phyloP scores from a whole-genome alignment of 1,140 invertebrate species.

The Pseudobourletiella spinata region DNA sequence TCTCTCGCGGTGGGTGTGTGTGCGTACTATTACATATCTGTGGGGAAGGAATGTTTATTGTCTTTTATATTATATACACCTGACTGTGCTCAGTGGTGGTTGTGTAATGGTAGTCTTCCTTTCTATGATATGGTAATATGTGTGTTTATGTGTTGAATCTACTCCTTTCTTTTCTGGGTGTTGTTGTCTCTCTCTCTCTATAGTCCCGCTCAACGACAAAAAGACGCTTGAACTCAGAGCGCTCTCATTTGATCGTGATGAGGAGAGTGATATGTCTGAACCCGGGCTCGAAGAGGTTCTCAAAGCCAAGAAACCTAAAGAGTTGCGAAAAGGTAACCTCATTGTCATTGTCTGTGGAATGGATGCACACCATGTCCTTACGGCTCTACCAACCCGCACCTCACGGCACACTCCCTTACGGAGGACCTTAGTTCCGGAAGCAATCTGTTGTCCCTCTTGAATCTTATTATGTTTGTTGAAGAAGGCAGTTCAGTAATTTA shows the following conservation, averaged over 20 bases:
- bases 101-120: slow-evolving; percentile 4
- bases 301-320: slow-evolving; percentile 54
- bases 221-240: slow-evolving; percentile 55
- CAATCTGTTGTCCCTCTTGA: no score
- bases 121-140: not conserved
- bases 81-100: not conserved
- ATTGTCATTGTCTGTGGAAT: no score
- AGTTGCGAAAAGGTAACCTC: slow-evolving; percentile 41
- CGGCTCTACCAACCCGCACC: no score
- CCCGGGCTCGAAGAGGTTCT: slow-evolving; percentile 58
- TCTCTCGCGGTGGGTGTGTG: no score
- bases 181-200: slow-evolving; percentile 26
- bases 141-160: slow-evolving; percentile 3
- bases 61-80: not conserved
- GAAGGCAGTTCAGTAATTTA: no score
- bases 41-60: no score
- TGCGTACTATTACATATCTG: no score
- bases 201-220: slow-evolving; percentile 61
- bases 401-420: no score
- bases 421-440: no score
- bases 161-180: slow-evolving; percentile 7
- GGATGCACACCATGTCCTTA: no score
- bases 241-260: slow-evolving; percentile 53
- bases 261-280: slow-evolving; percentile 46
- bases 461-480: no score